Evolutionary conservation across 2,113 vertebrate genomes (phyloP), one percentile per base, ranked within the genome.

Genomic region (Phalacrocorax carbo): DNA sequence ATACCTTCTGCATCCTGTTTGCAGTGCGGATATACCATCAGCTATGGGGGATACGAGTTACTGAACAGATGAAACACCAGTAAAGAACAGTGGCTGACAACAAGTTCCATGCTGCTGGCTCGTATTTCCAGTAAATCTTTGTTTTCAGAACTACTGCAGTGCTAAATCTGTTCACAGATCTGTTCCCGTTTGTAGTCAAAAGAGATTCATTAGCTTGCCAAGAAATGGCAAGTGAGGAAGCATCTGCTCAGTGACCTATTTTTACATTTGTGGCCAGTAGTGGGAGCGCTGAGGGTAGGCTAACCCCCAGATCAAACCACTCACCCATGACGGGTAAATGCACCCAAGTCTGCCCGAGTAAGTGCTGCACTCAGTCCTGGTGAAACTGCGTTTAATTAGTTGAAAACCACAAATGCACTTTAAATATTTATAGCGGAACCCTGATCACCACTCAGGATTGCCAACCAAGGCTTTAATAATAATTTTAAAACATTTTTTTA

Each of bases 351-450:
- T 64, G 62, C 42, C 1, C 1, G 26, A 40, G 19, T 46, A 52
- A 76, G 42, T 42, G 66, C 83, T 83, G 52, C 68, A 42, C 68
- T 75, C 68, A 40, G 36, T 19, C 16, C 68, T 58, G 18, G 18
- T 13, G 11, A 76, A 80, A 60, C 46, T 44, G 46, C 52, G 64
- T 66, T 38, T 60, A 26, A 86, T 61, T 61, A 77, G 65, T 8
- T 66, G 52, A 94, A 86, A 89, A 76, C 40, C 70, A 57, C 44
- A 89, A 68, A 89, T 15, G 64, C 32, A 46, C 40, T 60, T 86
- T 38, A 82, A 86, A 61, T 86, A 77, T 77, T 89, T 61, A 89
- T 32, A 77, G 58, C 26, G 38, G 57, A 86, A 40, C 7, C 70
- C 58, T 66, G 40, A 61, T n/a, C 48, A 54, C 16, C n/a, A 44